A percentile compares a stretch with the other conserved stretches of the same genome.
These are phyloP conservation scores for Pachycephus smyrnensis DNA, from an alignment of 2,888 invertebrate species.

Conservation along the genomic window DNA sequence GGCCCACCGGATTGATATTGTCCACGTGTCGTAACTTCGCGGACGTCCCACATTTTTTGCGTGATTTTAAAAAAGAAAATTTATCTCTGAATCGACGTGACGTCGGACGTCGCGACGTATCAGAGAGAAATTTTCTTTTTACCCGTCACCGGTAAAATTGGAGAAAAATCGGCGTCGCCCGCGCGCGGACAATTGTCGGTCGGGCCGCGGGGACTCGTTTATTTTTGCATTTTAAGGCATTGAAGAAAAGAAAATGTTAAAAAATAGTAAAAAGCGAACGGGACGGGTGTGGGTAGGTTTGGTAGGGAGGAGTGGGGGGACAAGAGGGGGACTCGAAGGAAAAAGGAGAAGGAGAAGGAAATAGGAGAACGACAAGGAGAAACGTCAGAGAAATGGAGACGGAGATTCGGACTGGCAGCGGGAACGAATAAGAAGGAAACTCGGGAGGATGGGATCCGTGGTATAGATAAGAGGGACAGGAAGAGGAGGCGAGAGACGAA, in stretches of 20 bases:
- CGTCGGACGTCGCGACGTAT: conserved; percentile 6
- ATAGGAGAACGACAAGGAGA: neutral
- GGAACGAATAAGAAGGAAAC: neutral
- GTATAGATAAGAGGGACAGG: neutral
- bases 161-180: conserved; percentile 36
- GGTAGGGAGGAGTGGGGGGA: conserved; percentile 11
- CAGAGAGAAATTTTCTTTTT: conserved; percentile 58
- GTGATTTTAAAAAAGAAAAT: conserved; percentile 37
- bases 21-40: conserved; percentile 35
- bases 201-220: conserved; percentile 49
- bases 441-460: neutral
- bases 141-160: conserved; percentile 29
- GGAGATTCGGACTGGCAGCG: neutral
- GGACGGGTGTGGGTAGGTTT: conserved; percentile 37
- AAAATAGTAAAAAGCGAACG: conserved; percentile 59
- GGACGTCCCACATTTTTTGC: conserved; percentile 36
- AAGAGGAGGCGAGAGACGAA: neutral
- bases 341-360: neutral
- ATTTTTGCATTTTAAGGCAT: conserved; percentile 65
- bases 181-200: conserved; percentile 31
- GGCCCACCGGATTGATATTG: conserved; percentile 49
- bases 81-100: conserved; percentile 49
- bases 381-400: neutral
- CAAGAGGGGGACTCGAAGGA: conserved; percentile 5
- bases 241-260: conserved; percentile 64